Evolutionary conservation across 2,888 invertebrate species (phyloP).

Genomic region (Choristoneura rosaceana): DNA sequence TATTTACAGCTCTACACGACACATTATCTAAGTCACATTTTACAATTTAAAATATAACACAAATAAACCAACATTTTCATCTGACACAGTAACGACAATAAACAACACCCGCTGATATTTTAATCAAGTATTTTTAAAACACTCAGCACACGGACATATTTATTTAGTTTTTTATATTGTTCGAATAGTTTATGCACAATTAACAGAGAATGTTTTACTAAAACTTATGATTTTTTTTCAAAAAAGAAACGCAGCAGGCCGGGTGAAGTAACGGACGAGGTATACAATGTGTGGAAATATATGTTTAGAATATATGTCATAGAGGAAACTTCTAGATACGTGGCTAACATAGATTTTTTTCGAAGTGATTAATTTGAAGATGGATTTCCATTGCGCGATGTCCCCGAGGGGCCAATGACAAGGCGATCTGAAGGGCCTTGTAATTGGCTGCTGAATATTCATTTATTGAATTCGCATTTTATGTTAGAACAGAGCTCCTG

Average conservation of each 20-base stretch:
- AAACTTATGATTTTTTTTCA: constrained; percentile 82
- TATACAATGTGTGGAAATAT: constrained; percentile 80
- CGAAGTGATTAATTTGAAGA: constrained; percentile 72
- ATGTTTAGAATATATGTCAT: constrained; percentile 80
- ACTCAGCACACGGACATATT: constrained; percentile 43
- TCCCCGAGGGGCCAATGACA: constrained; percentile 19
- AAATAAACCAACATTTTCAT: constrained; percentile 43
- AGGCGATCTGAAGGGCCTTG: constrained; percentile 21
- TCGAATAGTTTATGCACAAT: constrained; percentile 63
- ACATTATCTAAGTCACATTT: constrained; percentile 18
- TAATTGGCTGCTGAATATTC: constrained; percentile 24
- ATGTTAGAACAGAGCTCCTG: constrained; percentile 38
- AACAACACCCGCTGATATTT: constrained; percentile 31
- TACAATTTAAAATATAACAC: constrained; percentile 43
- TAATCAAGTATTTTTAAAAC: constrained; percentile 23
- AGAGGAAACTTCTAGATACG: constrained; percentile 72
- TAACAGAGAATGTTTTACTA: constrained; percentile 83
- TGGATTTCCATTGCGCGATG: constrained; percentile 35
- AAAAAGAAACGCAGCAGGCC: constrained; percentile 90
- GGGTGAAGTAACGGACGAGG: constrained; percentile 93
- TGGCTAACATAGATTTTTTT: constrained; percentile 82
- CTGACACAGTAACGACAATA: constrained; percentile 40
- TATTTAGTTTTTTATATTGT: constrained; percentile 43
- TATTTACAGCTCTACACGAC: constrained; percentile 8
- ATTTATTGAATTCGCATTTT: constrained; percentile 26